Conservation (phyloP, 64 coral and sea anemone species). For the Stichodactyla helianthus region DNA sequence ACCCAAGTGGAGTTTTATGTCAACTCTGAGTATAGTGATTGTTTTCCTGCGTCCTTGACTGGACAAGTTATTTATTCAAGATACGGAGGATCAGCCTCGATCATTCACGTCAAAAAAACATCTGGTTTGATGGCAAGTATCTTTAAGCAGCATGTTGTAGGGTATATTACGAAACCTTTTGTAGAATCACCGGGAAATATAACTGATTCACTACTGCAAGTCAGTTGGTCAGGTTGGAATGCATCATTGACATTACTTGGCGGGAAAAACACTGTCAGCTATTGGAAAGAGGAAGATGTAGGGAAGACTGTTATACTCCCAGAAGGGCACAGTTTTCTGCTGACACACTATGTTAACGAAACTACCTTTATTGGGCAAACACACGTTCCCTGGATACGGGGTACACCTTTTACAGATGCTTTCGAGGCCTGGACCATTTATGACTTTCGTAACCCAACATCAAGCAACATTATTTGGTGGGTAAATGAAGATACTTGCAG, state of each 20-base stretch:
- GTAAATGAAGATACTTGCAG: slow-evolving; percentile 70
- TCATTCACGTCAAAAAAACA: slow-evolving; percentile 41
- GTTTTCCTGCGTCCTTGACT: slow-evolving; percentile 41
- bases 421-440: slow-evolving; percentile 1
- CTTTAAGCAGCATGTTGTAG: slow-evolving; percentile 38
- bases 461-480: slow-evolving; percentile 70
- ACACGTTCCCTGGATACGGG: background rate
- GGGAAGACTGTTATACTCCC: slow-evolving; percentile 72
- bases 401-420: slow-evolving; percentile 40
- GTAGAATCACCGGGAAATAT: slow-evolving; percentile 22
- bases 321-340: slow-evolving; percentile 57
- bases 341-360: slow-evolving; percentile 37
- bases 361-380: slow-evolving; percentile 38
- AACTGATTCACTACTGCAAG: slow-evolving; percentile 36
- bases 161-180: slow-evolving; percentile 33
- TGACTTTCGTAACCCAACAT: slow-evolving; percentile 12
- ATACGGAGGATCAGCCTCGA: slow-evolving; percentile 67
- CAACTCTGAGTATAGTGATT: slow-evolving; percentile 47
- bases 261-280: background rate
- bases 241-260: slow-evolving; percentile 35
- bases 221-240: slow-evolving; percentile 46
- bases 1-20: slow-evolving; percentile 51
- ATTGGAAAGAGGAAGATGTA: slow-evolving; percentile 63
- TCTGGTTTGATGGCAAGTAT: background rate
- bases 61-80: slow-evolving; percentile 63